These are phyloP conservation scores for Heliconius nattereri DNA, from an alignment of 1,140 invertebrate genomes.

Conservation along the genomic window DNA sequence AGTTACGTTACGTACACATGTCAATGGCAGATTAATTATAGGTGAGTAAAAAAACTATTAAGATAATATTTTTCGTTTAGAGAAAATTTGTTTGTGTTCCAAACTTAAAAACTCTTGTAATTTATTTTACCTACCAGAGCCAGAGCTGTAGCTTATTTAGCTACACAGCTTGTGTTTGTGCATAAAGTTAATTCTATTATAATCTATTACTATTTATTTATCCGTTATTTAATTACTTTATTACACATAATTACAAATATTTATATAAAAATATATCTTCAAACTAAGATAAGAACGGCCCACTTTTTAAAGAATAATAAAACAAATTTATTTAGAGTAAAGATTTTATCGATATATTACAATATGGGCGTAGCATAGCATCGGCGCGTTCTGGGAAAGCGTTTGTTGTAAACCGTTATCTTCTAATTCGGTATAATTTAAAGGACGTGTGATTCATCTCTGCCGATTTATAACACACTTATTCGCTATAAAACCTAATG, in stretches of 20 bases:
- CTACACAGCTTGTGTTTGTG: too few relatives aligned
- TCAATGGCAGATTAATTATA: neutral
- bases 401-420: constrained; percentile 12
- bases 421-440: constrained; percentile 9
- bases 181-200: too few relatives aligned
- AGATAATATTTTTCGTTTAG: too few relatives aligned
- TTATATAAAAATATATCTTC: too few relatives aligned
- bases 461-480: neutral
- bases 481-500: neutral
- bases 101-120: too few relatives aligned
- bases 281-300: neutral
- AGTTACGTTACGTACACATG: neutral
- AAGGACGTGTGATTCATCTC: constrained; percentile 25
- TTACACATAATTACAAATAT: too few relatives aligned
- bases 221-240: too few relatives aligned
- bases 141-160: too few relatives aligned
- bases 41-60: neutral
- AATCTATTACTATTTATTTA: too few relatives aligned
- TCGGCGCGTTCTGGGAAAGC: neutral
- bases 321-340: neutral
- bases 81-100: too few relatives aligned
- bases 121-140: too few relatives aligned
- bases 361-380: neutral
- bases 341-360: neutral
- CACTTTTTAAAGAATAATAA: neutral